Evolutionary conservation across 2,797 vertebrate genomes (phyloP).

Genomic region (Macrochelys suwanniensis): DNA sequence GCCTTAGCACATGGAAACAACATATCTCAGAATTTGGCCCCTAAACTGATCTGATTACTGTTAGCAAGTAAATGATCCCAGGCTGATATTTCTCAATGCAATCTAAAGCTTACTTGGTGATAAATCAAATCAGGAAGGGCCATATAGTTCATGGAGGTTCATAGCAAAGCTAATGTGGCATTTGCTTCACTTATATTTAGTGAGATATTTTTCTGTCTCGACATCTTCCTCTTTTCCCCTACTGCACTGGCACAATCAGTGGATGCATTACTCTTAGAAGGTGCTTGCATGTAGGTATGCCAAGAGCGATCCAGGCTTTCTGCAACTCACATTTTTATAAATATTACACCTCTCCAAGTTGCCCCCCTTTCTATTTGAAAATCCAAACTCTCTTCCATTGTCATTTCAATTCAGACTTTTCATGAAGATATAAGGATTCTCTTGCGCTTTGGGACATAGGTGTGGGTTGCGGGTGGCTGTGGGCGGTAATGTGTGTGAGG

Average conservation of each 20-base stretch:
- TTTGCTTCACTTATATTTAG: constrained; percentile 71
- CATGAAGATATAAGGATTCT: neutral
- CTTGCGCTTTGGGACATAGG: constrained; percentile 14
- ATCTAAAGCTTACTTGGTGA: constrained; percentile 69
- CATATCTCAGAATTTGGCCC: constrained; percentile 61
- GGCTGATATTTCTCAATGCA: constrained; percentile 74
- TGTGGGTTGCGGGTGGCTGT: neutral
- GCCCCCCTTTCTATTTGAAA: constrained; percentile 1
- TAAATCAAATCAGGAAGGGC: constrained; percentile 67
- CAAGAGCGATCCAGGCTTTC: neutral
- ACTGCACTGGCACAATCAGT: neutral
- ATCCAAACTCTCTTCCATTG: neutral
- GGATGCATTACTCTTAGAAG: neutral
- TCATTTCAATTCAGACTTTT: neutral
- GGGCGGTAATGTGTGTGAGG: neutral
- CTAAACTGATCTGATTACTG: constrained; percentile 61
- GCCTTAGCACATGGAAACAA: constrained; percentile 56
- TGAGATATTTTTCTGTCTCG: constrained; percentile 58
- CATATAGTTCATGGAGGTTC: constrained; percentile 71
- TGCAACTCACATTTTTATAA: constrained; percentile 26
- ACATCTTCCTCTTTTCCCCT: constrained; percentile 15
- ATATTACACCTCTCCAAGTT: constrained; percentile 3
- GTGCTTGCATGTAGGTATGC: neutral
- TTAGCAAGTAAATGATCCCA: constrained; percentile 67
- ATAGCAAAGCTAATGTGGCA: constrained; percentile 68